Evolutionary conservation across 2,113 vertebrate species (phyloP).

Genomic region (Ptilonorhynchus violaceus): DNA sequence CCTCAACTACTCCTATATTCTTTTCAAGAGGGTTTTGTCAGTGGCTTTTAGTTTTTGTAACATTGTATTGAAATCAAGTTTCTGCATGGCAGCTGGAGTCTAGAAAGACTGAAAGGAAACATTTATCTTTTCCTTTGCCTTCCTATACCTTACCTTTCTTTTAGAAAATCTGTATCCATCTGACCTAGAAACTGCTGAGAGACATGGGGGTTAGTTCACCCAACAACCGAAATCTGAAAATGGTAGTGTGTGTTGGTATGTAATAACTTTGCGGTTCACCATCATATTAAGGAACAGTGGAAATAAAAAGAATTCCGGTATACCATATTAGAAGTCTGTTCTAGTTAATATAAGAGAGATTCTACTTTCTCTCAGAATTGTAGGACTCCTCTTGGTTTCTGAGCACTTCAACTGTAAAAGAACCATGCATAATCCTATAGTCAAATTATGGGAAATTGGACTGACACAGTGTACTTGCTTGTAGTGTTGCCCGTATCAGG

Average conservation of each 20-base stretch:
- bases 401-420: neutral
- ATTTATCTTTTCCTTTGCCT: neutral
- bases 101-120: neutral
- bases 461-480: neutral
- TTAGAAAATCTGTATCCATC: neutral
- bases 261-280: neutral
- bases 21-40: neutral
- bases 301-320: neutral
- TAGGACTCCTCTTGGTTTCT: neutral
- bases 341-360: neutral
- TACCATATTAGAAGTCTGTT: neutral
- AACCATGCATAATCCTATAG: neutral
- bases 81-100: neutral
- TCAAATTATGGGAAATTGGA: neutral
- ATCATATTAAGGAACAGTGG: neutral
- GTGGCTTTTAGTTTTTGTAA: neutral
- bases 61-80: neutral
- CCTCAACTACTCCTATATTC: neutral
- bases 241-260: neutral
- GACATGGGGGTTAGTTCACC: neutral
- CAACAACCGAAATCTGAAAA: neutral
- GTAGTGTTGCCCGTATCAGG: neutral
- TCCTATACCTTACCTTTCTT: neutral
- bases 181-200: neutral
- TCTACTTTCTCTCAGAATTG: neutral